A percentile compares a stretch with the other conserved stretches of the same genome.
Evolutionary conservation across 2,888 invertebrate genomes (phyloP).

Genomic region (Phalera bucephala): DNA sequence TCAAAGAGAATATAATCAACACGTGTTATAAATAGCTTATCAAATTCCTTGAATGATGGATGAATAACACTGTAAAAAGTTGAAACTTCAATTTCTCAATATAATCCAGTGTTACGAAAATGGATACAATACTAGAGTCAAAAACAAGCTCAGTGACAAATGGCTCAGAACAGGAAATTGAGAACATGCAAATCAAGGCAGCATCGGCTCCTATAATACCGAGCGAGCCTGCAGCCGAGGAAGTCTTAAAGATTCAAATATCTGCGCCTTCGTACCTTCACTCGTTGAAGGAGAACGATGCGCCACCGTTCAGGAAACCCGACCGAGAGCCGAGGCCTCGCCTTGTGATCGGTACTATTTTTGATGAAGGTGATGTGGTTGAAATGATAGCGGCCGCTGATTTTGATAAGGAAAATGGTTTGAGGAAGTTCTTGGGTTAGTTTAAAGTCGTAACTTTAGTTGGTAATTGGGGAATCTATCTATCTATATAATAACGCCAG

Average conservation of each 20-base stretch:
- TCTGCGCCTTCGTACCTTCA: conserved; percentile 69
- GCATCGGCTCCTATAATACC: conserved; percentile 45
- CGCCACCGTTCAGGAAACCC: conserved; percentile 59
- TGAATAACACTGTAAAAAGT: too few relatives aligned
- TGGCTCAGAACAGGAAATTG: background rate
- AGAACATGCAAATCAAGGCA: conserved; percentile 28
- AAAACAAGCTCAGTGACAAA: conserved; percentile 16
- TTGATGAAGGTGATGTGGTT: conserved; percentile 53
- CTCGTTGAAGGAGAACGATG: conserved; percentile 59
- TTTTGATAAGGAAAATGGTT: conserved; percentile 34
- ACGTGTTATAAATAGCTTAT: too few relatives aligned
- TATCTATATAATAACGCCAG: too few relatives aligned
- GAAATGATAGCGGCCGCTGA: conserved; percentile 54
- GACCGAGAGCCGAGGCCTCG: conserved; percentile 39
- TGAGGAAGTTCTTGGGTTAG: conserved; percentile 51
- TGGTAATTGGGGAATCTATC: too few relatives aligned
- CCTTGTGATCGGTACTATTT: conserved; percentile 49
- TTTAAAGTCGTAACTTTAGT: background rate
- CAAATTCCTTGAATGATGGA: too few relatives aligned
- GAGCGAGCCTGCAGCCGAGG: conserved; percentile 11
- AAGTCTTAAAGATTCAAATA: conserved; percentile 39
- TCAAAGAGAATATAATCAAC: too few relatives aligned
- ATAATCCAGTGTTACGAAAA: too few relatives aligned
- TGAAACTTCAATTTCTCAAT: too few relatives aligned
- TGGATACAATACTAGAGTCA: conserved; percentile 25